These are phyloP conservation scores for Pseudochromis fuscus DNA, from an alignment of 2,797 vertebrate genomes.

Conservation along the genomic window DNA sequence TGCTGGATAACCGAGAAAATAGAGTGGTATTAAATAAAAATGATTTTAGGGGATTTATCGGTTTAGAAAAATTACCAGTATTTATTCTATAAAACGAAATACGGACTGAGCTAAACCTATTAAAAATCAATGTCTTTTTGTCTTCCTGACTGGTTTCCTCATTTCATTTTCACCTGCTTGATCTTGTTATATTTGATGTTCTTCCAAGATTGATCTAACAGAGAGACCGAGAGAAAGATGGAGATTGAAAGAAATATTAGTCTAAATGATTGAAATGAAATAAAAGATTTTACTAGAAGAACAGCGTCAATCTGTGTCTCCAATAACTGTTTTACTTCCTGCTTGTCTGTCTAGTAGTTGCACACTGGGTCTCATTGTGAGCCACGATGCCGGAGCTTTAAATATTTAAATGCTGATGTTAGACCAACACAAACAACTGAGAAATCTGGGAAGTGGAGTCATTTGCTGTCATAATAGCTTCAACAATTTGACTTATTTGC, in stretches of 20 bases:
- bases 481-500: too few relatives aligned
- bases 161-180: conserved; percentile 65
- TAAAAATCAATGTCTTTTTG: conserved; percentile 59
- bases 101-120: conserved; percentile 58
- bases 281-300: conserved; percentile 71
- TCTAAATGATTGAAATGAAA: conserved; percentile 69
- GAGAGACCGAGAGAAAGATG: conserved; percentile 41
- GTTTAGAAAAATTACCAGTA: conserved; percentile 50
- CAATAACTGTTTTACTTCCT: not conserved
- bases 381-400: not conserved
- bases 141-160: conserved; percentile 56
- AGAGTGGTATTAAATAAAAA: conserved; percentile 36
- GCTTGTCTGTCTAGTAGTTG: not conserved
- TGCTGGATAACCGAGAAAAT: conserved; percentile 54
- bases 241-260: conserved; percentile 64
- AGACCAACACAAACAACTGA: not conserved
- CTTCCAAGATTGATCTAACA: conserved; percentile 49
- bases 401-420: too few relatives aligned
- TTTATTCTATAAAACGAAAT: conserved; percentile 66
- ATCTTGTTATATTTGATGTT: conserved; percentile 65
- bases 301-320: conserved; percentile 13
- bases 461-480: not conserved
- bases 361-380: not conserved
- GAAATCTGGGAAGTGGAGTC: not conserved
- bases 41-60: conserved; percentile 36